A percentile compares a stretch with the other conserved stretches of the same genome.
Conservation (phyloP, 2,113 vertebrate genomes). For the Dasyurus viverrinus region DNA sequence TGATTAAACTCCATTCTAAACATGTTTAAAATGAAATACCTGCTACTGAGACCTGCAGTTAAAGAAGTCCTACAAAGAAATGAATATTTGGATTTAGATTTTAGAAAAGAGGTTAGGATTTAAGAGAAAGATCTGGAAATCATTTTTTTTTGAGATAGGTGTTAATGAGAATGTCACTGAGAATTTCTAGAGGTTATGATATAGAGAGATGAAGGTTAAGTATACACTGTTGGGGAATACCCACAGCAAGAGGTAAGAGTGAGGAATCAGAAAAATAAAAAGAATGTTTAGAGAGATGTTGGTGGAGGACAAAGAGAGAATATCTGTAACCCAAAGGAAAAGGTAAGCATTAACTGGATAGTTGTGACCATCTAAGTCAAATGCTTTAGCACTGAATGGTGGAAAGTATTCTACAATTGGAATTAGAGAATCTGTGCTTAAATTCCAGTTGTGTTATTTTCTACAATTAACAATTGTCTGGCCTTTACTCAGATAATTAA, state of each 20-base stretch:
- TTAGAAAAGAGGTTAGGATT: background rate
- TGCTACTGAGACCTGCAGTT: background rate
- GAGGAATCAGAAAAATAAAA: no score
- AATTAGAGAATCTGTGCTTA: background rate
- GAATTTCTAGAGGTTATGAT: background rate
- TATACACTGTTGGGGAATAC: background rate
- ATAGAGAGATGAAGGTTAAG: background rate
- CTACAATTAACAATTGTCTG: background rate
- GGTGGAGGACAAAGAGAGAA: background rate
- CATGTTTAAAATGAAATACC: background rate
- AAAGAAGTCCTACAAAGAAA: background rate
- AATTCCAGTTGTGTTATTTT: background rate
- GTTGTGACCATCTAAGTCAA: background rate
- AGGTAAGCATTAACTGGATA: background rate
- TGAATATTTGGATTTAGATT: background rate
- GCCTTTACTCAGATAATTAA: background rate
- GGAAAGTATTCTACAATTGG: background rate
- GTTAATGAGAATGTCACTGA: background rate
- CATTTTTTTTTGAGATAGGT: background rate
- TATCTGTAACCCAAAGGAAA: background rate
- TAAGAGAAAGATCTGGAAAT: background rate
- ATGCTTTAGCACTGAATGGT: background rate
- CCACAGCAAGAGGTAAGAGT: no score
- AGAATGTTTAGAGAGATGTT: background rate
- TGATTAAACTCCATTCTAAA: background rate